phyloP scores from a whole-genome alignment of 2,113 vertebrate genomes.

The Periophthalmus modestus region DNA sequence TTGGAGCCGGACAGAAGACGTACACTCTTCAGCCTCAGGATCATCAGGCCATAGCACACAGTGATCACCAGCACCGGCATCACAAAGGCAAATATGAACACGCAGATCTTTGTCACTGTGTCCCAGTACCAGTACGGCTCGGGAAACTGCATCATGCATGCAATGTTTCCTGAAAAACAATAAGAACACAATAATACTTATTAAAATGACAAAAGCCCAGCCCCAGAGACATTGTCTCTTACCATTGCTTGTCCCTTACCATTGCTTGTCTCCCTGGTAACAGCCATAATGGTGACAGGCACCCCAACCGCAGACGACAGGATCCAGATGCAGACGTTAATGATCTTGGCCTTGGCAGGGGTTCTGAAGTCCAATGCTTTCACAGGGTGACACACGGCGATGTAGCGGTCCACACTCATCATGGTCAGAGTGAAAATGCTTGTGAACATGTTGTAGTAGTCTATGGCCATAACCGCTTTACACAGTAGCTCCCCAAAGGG shows the following conservation, averaged over 20 bases:
- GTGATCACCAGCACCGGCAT: conserved; percentile 93
- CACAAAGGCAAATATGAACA: conserved; percentile 95
- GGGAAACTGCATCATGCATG: conserved; percentile 87
- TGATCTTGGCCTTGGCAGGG: conserved; percentile 90
- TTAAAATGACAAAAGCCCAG: conserved; percentile 27
- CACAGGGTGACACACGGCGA: conserved; percentile 93
- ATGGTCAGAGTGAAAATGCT: conserved; percentile 98
- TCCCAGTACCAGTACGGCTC: conserved; percentile 90
- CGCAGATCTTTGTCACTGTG: conserved; percentile 91
- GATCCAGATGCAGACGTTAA: conserved; percentile 96
- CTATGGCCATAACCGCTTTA: conserved; percentile 90
- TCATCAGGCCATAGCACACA: conserved; percentile 95
- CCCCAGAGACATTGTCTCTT: background rate
- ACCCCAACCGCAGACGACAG: conserved; percentile 90
- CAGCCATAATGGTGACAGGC: conserved; percentile 92
- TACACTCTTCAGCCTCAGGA: conserved; percentile 91
- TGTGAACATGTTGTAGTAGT: conserved; percentile 99
- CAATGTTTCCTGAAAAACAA: conserved; percentile 70
- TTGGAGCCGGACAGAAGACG: conserved; percentile 94
- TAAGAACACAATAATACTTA: conserved; percentile 41
- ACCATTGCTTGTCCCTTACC: conserved; percentile 73
- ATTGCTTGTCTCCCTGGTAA: conserved; percentile 80
- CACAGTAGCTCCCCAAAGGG: conserved; percentile 91
- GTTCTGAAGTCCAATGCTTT: conserved; percentile 93
- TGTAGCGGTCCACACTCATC: conserved; percentile 98